A percentile compares a stretch with the other conserved stretches of the same genome.
Conservation (phyloP, 2,888 invertebrate species). For the Lordiphosa andalusiaca region DNA sequence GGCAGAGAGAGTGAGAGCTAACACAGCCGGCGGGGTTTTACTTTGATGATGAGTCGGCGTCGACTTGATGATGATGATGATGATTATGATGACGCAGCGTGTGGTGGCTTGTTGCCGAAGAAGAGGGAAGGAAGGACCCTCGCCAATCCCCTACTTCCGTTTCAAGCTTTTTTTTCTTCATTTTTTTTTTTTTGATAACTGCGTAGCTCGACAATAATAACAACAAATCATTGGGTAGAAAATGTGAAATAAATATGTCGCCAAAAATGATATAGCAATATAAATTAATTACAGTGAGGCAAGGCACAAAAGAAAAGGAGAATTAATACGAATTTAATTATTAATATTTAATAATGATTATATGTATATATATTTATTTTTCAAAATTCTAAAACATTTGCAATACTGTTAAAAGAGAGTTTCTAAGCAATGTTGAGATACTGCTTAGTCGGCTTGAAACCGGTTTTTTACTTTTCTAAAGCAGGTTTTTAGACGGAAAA, state of each 20-base stretch:
- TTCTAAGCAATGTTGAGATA: no score
- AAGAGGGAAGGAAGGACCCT: slow-evolving; percentile 4
- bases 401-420: no score
- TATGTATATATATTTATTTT: no score
- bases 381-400: no score
- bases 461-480: no score
- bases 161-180: slow-evolving; percentile 8
- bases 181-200: slow-evolving; percentile 8
- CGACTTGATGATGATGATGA: slow-evolving; percentile 22
- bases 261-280: slow-evolving; percentile 5
- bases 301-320: no score
- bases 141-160: slow-evolving; percentile 6
- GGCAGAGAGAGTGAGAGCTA: slow-evolving; percentile 5
- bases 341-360: no score
- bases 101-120: slow-evolving; percentile 13
- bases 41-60: slow-evolving; percentile 31
- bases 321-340: no score
- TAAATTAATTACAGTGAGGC: background rate
- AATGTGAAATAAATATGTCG: slow-evolving; percentile 8
- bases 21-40: slow-evolving; percentile 52
- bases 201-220: slow-evolving; percentile 10
- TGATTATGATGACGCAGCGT: slow-evolving; percentile 58
- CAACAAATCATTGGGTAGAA: slow-evolving; percentile 4
- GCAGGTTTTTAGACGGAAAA: no score
- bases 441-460: no score